Percentiles rank a stretch among this genome's conserved stretches.
phyloP scores from a whole-genome alignment of 1,140 invertebrate genomes.

The Tetramorium alpestre region DNA sequence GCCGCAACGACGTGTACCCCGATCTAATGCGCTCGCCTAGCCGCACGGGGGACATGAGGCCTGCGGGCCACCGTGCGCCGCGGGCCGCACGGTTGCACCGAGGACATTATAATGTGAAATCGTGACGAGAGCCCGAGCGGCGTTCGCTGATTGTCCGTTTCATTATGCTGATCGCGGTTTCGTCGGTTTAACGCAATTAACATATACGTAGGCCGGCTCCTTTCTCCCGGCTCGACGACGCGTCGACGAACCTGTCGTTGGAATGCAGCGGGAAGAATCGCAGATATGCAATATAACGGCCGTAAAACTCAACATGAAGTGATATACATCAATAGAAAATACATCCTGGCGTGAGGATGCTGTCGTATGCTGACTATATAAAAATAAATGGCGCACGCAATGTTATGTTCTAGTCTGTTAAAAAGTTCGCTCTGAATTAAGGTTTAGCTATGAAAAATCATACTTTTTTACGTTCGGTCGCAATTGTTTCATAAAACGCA shows the following conservation, averaged over 20 bases:
- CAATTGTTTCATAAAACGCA: too few relatives aligned
- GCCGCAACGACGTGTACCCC: constrained; percentile 77
- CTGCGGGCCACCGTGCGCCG: constrained; percentile 61
- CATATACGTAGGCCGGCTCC: constrained; percentile 50
- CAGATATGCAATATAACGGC: constrained; percentile 35
- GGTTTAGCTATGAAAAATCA: too few relatives aligned
- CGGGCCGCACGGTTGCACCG: constrained; percentile 56
- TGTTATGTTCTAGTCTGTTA: too few relatives aligned
- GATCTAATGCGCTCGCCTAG: constrained; percentile 75
- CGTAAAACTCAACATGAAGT: constrained; percentile 24
- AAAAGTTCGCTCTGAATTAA: too few relatives aligned
- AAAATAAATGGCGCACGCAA: too few relatives aligned
- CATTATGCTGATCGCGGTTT: constrained; percentile 76
- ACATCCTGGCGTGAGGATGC: background rate
- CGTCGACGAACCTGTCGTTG: constrained; percentile 37
- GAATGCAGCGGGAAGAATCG: constrained; percentile 37
- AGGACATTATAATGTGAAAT: constrained; percentile 74
- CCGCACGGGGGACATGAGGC: constrained; percentile 59
- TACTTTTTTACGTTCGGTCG: too few relatives aligned
- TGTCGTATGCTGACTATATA: too few relatives aligned
- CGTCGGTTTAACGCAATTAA: constrained; percentile 72
- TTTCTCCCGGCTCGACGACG: constrained; percentile 30
- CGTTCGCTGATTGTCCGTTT: constrained; percentile 71
- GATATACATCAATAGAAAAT: background rate
- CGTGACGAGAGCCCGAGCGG: constrained; percentile 62